phyloP scores from a whole-genome alignment of 2,797 vertebrate genomes.

The Sorex maritimensis region DNA sequence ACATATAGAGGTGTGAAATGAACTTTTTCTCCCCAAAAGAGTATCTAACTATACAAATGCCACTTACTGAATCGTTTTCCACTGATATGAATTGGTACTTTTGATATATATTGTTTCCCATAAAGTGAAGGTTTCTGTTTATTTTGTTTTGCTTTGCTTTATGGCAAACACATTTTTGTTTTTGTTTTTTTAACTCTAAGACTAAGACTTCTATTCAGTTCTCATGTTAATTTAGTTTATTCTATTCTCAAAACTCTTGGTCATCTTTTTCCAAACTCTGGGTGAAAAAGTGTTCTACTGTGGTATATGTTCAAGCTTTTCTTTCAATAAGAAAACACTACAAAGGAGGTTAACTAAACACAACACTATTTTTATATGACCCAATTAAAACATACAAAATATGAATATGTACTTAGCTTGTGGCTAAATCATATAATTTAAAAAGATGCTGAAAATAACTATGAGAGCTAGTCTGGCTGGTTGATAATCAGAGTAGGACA shows the following conservation, averaged over 20 bases:
- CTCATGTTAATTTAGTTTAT: constrained; percentile 22
- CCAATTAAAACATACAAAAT: constrained; percentile 60
- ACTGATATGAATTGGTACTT: neutral
- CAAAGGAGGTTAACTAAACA: constrained; percentile 37
- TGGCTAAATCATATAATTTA: constrained; percentile 12
- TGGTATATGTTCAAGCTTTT: constrained; percentile 58
- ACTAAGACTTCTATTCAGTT: constrained; percentile 27
- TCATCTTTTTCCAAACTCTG: constrained; percentile 32
- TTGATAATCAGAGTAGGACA: neutral
- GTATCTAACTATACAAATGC: neutral
- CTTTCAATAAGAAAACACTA: constrained; percentile 62
- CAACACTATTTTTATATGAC: constrained; percentile 35
- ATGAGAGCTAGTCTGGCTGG: neutral
- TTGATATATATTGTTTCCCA: neutral
- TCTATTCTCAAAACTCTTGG: constrained; percentile 37
- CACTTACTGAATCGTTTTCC: neutral
- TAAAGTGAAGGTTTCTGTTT: neutral
- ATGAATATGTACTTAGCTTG: constrained; percentile 40
- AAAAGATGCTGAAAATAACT: constrained; percentile 28
- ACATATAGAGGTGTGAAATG: neutral
- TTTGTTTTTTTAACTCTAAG: neutral
- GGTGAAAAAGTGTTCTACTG: neutral
- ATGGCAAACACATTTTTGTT: neutral
- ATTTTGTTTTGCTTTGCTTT: constrained; percentile 47
- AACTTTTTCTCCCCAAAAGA: neutral